Conservation (phyloP, 2,797 vertebrate species). For the Halcyon badia region DNA sequence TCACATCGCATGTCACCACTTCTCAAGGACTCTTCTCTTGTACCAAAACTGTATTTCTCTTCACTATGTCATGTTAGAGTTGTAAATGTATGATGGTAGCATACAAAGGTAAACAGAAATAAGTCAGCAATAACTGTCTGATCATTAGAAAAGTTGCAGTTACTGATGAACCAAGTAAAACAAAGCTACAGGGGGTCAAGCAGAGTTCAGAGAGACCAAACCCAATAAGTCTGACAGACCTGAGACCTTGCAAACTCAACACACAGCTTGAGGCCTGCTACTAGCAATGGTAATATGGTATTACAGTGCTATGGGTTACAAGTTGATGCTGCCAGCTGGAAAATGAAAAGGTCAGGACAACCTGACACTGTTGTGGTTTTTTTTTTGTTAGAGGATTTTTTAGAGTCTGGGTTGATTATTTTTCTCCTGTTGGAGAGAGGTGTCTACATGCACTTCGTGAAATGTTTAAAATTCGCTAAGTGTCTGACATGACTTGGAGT, state of each 20-base stretch:
- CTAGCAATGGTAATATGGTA: not conserved
- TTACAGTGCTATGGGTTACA: not conserved
- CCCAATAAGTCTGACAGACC: not conserved
- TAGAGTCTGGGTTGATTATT: not conserved
- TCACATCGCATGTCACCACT: not conserved
- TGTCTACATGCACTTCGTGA: not conserved
- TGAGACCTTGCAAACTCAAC: not conserved
- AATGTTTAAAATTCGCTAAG: not conserved
- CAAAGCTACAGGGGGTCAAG: not conserved
- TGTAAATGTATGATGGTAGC: not conserved
- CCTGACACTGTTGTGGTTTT: not conserved
- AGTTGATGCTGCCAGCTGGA: rapidly evolving
- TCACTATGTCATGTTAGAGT: not conserved
- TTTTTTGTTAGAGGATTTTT: not conserved
- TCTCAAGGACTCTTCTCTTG: not conserved
- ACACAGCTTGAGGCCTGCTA: not conserved
- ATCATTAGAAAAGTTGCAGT: conserved; percentile 13
- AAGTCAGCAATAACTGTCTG: not conserved
- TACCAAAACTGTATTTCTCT: not conserved
- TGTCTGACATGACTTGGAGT: not conserved
- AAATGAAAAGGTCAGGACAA: not conserved
- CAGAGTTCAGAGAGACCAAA: not conserved
- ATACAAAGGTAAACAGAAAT: conserved; percentile 10
- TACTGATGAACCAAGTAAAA: not conserved
- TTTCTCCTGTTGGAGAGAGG: not conserved